Base-by-base conservation (phyloP, 2,113 vertebrate genomes). In the Siniperca knerii region DNA sequence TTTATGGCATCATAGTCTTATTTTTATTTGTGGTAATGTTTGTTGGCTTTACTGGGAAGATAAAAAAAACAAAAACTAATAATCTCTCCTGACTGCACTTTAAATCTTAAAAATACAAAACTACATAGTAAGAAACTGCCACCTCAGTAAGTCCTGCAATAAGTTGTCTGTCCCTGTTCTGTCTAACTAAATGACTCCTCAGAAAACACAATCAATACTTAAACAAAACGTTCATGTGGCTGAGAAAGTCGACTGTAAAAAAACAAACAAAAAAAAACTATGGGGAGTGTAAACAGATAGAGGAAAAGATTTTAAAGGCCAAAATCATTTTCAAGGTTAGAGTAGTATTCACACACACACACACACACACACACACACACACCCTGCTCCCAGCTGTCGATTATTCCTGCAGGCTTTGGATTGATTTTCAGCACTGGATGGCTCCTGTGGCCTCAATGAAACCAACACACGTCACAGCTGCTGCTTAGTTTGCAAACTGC, bases 361-460 rank as follows among this genome's bases (percentile, higher is more conserved):
- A n/a, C n/a, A 5, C 70, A 29, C 23, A 65, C 3, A 3, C 35
- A 37, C 35, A 37, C 3, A 37, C 35, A 4, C 3, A 37, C 65
- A 9, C 16, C 54, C 66, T 9, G 1, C 71, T 78, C 86, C 48
- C 73, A 65, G 82, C 86, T 90, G 87, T 92, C 79, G 70, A 92
- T 92, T 93, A 83, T 92, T 84, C 88, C 91, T 90, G 80, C 87
- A 89, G 92, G 92, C 71, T 82, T 57, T 74, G 82, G 54, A 93
- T 94, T 90, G 92, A 95, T 92, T 93, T 93, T 85, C 90, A 94
- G 94, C 86, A 95, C 92, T 86, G 92, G 93, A 95, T 89, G 92
- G 92, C 87, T 94, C 93, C 90, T 42, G 75, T 90, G 88, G 88
- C 88, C 89, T 87, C 79, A 87, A 84, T 92, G 81, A 89, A 82